Percentiles rank a stretch among this genome's conserved stretches.
These are phyloP conservation scores for Drosophila suzukii DNA, from an alignment of 1,140 invertebrate genomes.

Conservation along the genomic window DNA sequence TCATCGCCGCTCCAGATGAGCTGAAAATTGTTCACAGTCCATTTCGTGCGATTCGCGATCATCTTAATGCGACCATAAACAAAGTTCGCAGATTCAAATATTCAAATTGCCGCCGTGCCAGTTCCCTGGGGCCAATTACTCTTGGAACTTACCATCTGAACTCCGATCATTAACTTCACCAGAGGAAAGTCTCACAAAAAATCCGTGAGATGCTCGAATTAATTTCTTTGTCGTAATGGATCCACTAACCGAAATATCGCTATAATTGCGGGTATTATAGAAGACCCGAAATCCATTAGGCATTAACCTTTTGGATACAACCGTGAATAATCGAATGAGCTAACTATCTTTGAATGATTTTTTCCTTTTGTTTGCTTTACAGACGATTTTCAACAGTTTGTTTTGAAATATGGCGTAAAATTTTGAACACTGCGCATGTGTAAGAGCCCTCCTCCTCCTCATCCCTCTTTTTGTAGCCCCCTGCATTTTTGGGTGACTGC, in stretches of 20 bases:
- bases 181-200: slow-evolving; percentile 10
- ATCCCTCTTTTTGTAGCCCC: not conserved
- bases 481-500: slow-evolving; percentile 39
- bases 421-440: slow-evolving; percentile 64
- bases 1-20: slow-evolving; percentile 38
- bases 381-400: slow-evolving; percentile 65
- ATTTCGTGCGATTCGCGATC: slow-evolving; percentile 34
- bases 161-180: slow-evolving; percentile 10
- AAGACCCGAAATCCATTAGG: slow-evolving; percentile 19
- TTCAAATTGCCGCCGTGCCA: slow-evolving; percentile 26
- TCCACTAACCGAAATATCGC: slow-evolving; percentile 38
- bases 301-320: slow-evolving; percentile 42
- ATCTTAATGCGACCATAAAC: slow-evolving; percentile 12
- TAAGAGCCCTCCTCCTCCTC: slow-evolving; percentile 20
- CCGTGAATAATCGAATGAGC: slow-evolving; percentile 47
- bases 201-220: slow-evolving; percentile 22
- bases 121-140: slow-evolving; percentile 22
- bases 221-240: slow-evolving; percentile 27
- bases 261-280: slow-evolving; percentile 38
- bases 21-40: slow-evolving; percentile 29
- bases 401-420: slow-evolving; percentile 75
- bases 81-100: slow-evolving; percentile 21
- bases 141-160: slow-evolving; percentile 25
- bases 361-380: slow-evolving; percentile 31
- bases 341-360: slow-evolving; percentile 21